Percentiles rank a stretch among this genome's conserved stretches.
These are phyloP conservation scores for Pseudolycoriella hygida DNA, from an alignment of 2,888 invertebrate genomes.

Conservation along the genomic window DNA sequence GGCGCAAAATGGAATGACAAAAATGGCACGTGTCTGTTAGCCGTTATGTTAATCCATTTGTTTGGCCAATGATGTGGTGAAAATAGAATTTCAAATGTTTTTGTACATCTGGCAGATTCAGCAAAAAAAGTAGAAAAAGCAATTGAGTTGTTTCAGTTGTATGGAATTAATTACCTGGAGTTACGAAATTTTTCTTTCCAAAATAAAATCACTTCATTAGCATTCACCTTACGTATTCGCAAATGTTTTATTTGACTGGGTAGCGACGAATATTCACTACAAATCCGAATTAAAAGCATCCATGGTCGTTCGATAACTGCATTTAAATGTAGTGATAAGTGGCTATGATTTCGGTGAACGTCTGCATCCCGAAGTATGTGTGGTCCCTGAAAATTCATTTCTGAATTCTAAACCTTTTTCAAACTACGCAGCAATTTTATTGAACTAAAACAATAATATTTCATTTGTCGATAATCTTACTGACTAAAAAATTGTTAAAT, in stretches of 20 bases:
- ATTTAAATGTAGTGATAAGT: slow-evolving; percentile 15
- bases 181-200: slow-evolving; percentile 26
- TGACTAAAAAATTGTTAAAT: no score
- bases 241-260: slow-evolving; percentile 25
- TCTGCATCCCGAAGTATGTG: background rate
- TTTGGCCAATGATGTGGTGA: slow-evolving; percentile 7
- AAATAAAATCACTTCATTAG: slow-evolving; percentile 30
- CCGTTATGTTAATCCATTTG: slow-evolving; percentile 18
- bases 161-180: background rate
- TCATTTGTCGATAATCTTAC: no score
- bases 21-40: slow-evolving; percentile 23
- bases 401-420: background rate
- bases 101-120: slow-evolving; percentile 22
- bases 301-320: slow-evolving; percentile 24
- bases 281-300: slow-evolving; percentile 28
- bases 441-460: no score
- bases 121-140: slow-evolving; percentile 12
- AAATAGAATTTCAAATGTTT: slow-evolving; percentile 27
- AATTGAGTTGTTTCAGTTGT: no score
- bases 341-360: background rate
- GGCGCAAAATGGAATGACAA: slow-evolving; percentile 17
- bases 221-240: slow-evolving; percentile 24
- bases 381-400: slow-evolving; percentile 1
- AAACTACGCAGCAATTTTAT: background rate
- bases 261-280: slow-evolving; percentile 18